Evolutionary conservation across 2,797 vertebrate genomes (phyloP), one percentile per base, ranked within the genome.

Genomic region (Coregonus ussuriensis): DNA sequence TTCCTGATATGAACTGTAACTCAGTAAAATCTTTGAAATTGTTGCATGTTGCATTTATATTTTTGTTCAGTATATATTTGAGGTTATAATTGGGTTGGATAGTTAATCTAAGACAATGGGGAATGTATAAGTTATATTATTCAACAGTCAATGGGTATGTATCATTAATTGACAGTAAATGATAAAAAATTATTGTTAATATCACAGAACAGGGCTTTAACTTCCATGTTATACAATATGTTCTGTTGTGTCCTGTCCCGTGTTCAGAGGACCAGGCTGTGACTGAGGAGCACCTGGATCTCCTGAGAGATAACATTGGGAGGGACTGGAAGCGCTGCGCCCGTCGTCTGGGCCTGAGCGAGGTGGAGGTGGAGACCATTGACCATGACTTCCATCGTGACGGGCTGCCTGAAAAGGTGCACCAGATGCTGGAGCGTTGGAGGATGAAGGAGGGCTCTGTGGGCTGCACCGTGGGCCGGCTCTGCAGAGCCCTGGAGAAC

Each of bases 401-500:
- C 5, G 97, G 98, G 71, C 93, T 99, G 13, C 94, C 93, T 0
- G 98, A 99, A 89, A 97, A 96, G 87, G 97, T 99, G 77, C 94
- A 97, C 86, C 97, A 99, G 91, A 98, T 95, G 95, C 92, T 99
- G 79, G 94, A 94, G 25, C 93, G 86, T 73, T 99, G 98, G 98
- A 90, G 79, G 79, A 99, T 97, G 97, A 95, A 94, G 83, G 95
- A 96, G 83, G 98, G 98, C 67, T 92, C 84, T 6, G 91, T 95
- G 37, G 95, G 96, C 0, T 95, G 95, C 74, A 99, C 96, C 0
- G 85, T 98, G 56, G 96, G 97, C 6, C 97, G 96, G 79, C 93
- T 99, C 31, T 97, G 94, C 74, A 81, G 1, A 1, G 96, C 96
- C 0, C 93, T 99, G n/a, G 82, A 91, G 0, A 84, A 85, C 59